Base-by-base conservation (phyloP, 2,797 vertebrate genomes). In the Odontamblyopus lacepedii region DNA sequence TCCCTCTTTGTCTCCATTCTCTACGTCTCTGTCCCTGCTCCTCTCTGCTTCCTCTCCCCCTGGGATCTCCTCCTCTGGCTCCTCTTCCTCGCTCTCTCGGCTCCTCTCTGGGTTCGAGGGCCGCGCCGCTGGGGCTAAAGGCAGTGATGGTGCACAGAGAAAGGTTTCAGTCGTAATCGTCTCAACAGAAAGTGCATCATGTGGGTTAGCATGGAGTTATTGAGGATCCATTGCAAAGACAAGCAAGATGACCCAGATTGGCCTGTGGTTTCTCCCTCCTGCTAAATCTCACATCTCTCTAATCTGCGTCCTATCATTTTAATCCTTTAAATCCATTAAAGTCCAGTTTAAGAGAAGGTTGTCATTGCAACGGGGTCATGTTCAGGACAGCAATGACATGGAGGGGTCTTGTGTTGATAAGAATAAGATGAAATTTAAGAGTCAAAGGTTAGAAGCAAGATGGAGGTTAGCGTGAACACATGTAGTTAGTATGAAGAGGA, bases 71-170 rank as follows among this genome's bases (percentile, higher is more conserved):
- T 53, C 89, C 91, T 70, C 41, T 44, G 41, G 32, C 6, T 44
- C 41, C 41, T 90, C 94, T 0, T 87, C 89, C 79, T 87, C 88
- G 50, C 70, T 84, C 75, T 85, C 83, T 79, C 77, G 82, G 85
- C 63, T 87, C 89, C 84, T 81, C 68, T 88, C 90, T 86, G 81
- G 90, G 79, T 89, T 88, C 76, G 89, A 82, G 71, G 87, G 86
- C 80, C 85, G 72, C 87, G 89, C 84, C 79, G 92, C 79, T 84
- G 90, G 79, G 91, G 92, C 93, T 95, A 93, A 89, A 92, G 89
- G 92, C 91, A 92, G 38, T 93, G 92, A 87, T 93, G 90, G 86
- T 92, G 92, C 91, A 94, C 91, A 94, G 83, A 94, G 91, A 94
- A 91, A 94, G 90, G 88, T 92, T 92, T 94, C 92, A 93, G 89